phyloP scores from a whole-genome alignment of 2,888 invertebrate genomes.

The Philhelius pedissequus region DNA sequence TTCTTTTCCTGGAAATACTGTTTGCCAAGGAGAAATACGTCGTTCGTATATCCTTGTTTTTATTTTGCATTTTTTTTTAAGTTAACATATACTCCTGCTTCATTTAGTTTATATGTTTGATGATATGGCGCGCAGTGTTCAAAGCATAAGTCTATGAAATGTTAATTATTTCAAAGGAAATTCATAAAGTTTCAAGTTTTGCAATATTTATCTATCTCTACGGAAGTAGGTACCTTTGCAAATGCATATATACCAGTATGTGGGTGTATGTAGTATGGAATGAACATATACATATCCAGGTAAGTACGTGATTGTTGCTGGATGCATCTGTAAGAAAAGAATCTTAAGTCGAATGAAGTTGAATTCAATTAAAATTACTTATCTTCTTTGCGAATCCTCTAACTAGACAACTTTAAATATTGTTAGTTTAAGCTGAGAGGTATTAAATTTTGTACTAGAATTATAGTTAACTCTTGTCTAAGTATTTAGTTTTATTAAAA shows the following conservation, averaged over 20 bases:
- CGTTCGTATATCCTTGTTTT: conserved; percentile 12
- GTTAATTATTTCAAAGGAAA: conserved; percentile 64
- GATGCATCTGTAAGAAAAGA: background rate
- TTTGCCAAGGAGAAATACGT: conserved; percentile 9
- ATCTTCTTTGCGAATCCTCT: background rate
- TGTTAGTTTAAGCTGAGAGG: too few species aligned
- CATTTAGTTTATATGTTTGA: background rate
- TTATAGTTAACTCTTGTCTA: too few species aligned
- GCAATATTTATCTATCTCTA: conserved; percentile 30
- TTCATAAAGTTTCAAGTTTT: conserved; percentile 65
- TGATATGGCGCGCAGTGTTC: background rate
- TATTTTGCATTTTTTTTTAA: background rate
- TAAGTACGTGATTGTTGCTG: conserved; percentile 11
- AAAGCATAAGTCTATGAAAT: conserved; percentile 24
- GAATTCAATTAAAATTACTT: background rate
- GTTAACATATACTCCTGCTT: background rate
- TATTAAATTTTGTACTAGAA: too few species aligned
- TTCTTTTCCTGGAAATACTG: conserved; percentile 36
- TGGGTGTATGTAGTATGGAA: too few species aligned
- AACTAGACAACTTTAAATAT: too few species aligned
- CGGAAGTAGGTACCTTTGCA: conserved; percentile 26
- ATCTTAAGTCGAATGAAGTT: conserved; percentile 21
- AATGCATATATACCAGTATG: too few species aligned
- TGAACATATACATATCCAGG: too few species aligned
- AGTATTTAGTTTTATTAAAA: too few species aligned